Conservation (phyloP, 2,888 invertebrate species). For the Dasypolia templi region DNA sequence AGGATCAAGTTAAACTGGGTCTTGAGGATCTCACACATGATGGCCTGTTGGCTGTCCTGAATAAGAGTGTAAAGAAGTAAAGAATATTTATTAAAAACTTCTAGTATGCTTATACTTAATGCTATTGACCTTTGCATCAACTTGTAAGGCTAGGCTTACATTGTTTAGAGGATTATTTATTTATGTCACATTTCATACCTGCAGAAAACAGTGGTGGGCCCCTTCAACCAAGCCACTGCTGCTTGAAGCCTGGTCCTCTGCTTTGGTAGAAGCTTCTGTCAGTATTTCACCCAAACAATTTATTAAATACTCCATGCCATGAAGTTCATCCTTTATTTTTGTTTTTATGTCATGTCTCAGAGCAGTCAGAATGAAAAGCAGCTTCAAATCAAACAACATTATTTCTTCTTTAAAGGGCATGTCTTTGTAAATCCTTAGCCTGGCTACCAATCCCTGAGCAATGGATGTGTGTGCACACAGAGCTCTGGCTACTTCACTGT, state of each 20-base stretch:
- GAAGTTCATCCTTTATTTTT: slow-evolving; percentile 92
- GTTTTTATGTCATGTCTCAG: slow-evolving; percentile 93
- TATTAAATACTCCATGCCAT: slow-evolving; percentile 93
- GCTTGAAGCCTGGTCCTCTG: slow-evolving; percentile 70
- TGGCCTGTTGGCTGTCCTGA: slow-evolving; percentile 91
- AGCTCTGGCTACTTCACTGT: slow-evolving; percentile 88
- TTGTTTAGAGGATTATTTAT: neutral
- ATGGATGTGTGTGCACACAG: slow-evolving; percentile 91
- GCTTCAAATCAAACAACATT: slow-evolving; percentile 96
- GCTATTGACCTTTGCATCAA: neutral
- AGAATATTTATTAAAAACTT: neutral
- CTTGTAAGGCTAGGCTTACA: neutral
- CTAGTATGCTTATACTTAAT: neutral
- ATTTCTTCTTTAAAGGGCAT: slow-evolving; percentile 92
- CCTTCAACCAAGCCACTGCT: slow-evolving; percentile 70
- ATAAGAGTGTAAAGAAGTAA: neutral
- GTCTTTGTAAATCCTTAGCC: slow-evolving; percentile 93
- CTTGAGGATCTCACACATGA: slow-evolving; percentile 94
- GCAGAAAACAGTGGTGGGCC: slow-evolving; percentile 72
- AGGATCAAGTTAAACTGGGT: slow-evolving; percentile 94
- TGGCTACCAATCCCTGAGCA: slow-evolving; percentile 93
- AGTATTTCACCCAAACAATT: slow-evolving; percentile 92
- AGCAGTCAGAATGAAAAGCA: slow-evolving; percentile 97
- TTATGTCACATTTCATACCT: slow-evolving; percentile 70
- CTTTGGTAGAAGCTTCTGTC: slow-evolving; percentile 78